A percentile compares a stretch with the other conserved stretches of the same genome.
phyloP scores from a whole-genome alignment of 2,888 invertebrate genomes.

The Euproctis similis region DNA sequence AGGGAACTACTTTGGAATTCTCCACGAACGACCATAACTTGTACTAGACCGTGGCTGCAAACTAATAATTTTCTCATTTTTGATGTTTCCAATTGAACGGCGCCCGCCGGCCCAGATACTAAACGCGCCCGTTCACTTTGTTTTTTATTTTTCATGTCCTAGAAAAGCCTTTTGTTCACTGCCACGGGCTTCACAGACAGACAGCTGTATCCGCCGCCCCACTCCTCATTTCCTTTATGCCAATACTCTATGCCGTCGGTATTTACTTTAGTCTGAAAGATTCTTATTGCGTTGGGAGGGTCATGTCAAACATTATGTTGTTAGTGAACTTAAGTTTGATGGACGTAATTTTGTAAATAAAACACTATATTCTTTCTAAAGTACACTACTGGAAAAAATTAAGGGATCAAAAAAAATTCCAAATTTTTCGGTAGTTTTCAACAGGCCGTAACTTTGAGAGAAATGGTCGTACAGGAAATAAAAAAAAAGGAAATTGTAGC shows the following conservation, averaged over 20 bases:
- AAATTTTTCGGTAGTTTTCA: too few species aligned
- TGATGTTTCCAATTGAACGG: slow-evolving; percentile 15
- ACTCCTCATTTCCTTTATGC: slow-evolving; percentile 23
- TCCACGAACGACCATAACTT: slow-evolving; percentile 10
- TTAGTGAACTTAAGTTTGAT: too few species aligned
- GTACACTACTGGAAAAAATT: too few species aligned
- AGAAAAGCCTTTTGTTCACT: slow-evolving; percentile 16
- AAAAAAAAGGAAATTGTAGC: too few species aligned
- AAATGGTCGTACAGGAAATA: too few species aligned
- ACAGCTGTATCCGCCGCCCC: slow-evolving; percentile 33
- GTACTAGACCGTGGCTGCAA: slow-evolving; percentile 15
- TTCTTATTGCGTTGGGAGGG: too few species aligned
- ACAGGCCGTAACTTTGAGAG: too few species aligned
- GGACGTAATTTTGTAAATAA: too few species aligned
- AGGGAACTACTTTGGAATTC: slow-evolving; percentile 12
- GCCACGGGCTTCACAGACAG: slow-evolving; percentile 26
- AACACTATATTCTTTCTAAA: too few species aligned
- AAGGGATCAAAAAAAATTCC: too few species aligned
- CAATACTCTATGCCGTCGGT: slow-evolving; percentile 13
- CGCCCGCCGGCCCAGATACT: slow-evolving; percentile 10
- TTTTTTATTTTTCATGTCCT: too few species aligned
- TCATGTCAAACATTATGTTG: too few species aligned
- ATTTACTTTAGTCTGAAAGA: slow-evolving; percentile 13
- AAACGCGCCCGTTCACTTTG: slow-evolving; percentile 24
- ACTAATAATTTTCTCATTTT: slow-evolving; percentile 27